Base-by-base conservation (phyloP, 2,888 invertebrate species). In the Hirudinaria manillensis region DNA sequence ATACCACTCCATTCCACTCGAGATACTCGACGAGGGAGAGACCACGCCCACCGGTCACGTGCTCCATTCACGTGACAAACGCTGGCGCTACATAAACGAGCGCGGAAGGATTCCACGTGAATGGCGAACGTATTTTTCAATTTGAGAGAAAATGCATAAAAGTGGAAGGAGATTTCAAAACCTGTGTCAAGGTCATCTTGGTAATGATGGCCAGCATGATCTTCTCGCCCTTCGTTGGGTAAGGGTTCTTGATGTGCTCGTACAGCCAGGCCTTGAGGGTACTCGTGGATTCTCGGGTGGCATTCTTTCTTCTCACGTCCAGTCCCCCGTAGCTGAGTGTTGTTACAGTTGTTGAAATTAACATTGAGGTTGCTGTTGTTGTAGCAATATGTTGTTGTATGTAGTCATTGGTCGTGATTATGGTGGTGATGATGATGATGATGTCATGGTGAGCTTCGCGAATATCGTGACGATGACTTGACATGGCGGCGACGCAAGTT, bases 241-340 rank as follows among this genome's bases (percentile, higher is more conserved):
- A 95, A 2, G 94, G 94, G 86, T 95, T 95, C 87, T 94, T 94
- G 86, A 93, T 92, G 89, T 96, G 94, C 86, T 96, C 95, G 87
- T 93, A 93, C 75, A 98, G 89, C 95, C 96, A 95, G 80, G 96
- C 94, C 86, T 98, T 98, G 74, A 98, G 88, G 70, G 97, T 97
- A 78, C 93, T 93, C 76, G 98, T 98, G 32, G 95, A 96, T 86
- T 98, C 98, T 78, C 97, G 88, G 67, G 97, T 98, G 67, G 96
- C 97, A 87, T 98, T 98, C 88, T 98, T 97, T 80, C 97, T 89
- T 81, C 97, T 89, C 61, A 96, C 89, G 87, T 96, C 96, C 55
- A 84, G 78, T 16, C 82, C 82, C 21, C 82, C 81, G 61, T 75
- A 77, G 55, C 76, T 76, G 70, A 16, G 51, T n/a, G 70, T 45